Evolutionary conservation across 2,888 invertebrate species (phyloP).

Genomic region (Exocentrus adspersus): DNA sequence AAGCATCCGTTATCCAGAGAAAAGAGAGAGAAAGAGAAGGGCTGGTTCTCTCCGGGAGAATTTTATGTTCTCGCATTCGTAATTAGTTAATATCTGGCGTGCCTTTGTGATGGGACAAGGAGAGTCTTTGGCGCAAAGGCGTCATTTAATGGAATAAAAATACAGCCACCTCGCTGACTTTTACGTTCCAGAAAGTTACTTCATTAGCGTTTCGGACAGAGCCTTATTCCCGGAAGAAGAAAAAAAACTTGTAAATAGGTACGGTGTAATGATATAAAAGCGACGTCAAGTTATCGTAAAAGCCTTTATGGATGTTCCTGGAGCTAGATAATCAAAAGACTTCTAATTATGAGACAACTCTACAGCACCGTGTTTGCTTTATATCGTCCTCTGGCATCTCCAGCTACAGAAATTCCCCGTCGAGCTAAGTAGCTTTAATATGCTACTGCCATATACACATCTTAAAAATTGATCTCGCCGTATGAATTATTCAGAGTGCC

Average conservation of each 20-base stretch:
- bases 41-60: not conserved
- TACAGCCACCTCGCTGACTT: not conserved
- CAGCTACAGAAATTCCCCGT: not conserved
- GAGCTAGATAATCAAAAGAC: too few relatives aligned
- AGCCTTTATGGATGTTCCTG: too few relatives aligned
- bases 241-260: too few relatives aligned
- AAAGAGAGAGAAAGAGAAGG: not conserved
- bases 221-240: not conserved
- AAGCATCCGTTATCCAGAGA: not conserved
- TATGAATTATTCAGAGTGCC: slow-evolving; percentile 47
- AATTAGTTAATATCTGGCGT: slow-evolving; percentile 20
- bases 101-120: not conserved
- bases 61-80: slow-evolving; percentile 14
- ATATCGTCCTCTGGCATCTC: not conserved
- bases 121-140: not conserved
- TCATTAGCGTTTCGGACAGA: not conserved
- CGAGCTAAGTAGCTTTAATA: slow-evolving; percentile 22
- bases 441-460: slow-evolving; percentile 27
- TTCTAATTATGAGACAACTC: too few relatives aligned
- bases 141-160: slow-evolving; percentile 11
- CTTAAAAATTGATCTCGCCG: slow-evolving; percentile 44
- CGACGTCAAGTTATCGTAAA: too few relatives aligned
- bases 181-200: not conserved
- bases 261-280: too few relatives aligned
- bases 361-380: too few relatives aligned